A percentile compares a stretch with the other conserved stretches of the same genome.
These are phyloP conservation scores for Nemapogon koenigi DNA, from an alignment of 2,888 invertebrate genomes.

Conservation along the genomic window DNA sequence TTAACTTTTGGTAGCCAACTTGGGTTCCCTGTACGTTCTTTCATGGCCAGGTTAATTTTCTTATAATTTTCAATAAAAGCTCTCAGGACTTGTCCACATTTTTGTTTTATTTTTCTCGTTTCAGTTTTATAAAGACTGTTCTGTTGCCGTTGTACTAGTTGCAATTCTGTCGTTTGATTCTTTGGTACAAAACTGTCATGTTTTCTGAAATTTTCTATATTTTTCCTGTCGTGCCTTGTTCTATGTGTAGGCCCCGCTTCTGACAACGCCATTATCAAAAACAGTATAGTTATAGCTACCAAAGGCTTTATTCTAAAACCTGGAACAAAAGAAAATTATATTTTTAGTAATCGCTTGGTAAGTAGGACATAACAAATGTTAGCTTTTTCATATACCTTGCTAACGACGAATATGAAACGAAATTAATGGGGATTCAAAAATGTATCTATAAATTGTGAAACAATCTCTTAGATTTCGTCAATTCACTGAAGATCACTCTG, in stretches of 20 bases:
- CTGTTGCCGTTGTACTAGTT: slow-evolving; percentile 20
- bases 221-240: slow-evolving; percentile 30
- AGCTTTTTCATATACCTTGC: background rate
- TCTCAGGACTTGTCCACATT: slow-evolving; percentile 38
- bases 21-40: slow-evolving; percentile 45
- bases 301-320: slow-evolving; percentile 62
- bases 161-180: slow-evolving; percentile 32
- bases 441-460: too few species aligned
- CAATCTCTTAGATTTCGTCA: too few species aligned
- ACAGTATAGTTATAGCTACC: slow-evolving; percentile 51
- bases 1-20: slow-evolving; percentile 49
- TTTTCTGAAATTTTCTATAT: slow-evolving; percentile 21
- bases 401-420: too few species aligned
- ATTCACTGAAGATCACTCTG: too few species aligned
- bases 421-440: too few species aligned
- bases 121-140: slow-evolving; percentile 31
- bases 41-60: slow-evolving; percentile 33
- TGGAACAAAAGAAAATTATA: slow-evolving; percentile 35
- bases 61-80: slow-evolving; percentile 37
- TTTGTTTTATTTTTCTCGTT: slow-evolving; percentile 40
- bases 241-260: slow-evolving; percentile 40
- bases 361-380: background rate
- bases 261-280: slow-evolving; percentile 48
- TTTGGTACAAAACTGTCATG: slow-evolving; percentile 28
- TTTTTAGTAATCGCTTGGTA: background rate